A percentile compares a stretch with the other conserved stretches of the same genome.
Evolutionary conservation across 2,113 vertebrate genomes (phyloP).

Genomic region (Nyctereutes procyonoides): DNA sequence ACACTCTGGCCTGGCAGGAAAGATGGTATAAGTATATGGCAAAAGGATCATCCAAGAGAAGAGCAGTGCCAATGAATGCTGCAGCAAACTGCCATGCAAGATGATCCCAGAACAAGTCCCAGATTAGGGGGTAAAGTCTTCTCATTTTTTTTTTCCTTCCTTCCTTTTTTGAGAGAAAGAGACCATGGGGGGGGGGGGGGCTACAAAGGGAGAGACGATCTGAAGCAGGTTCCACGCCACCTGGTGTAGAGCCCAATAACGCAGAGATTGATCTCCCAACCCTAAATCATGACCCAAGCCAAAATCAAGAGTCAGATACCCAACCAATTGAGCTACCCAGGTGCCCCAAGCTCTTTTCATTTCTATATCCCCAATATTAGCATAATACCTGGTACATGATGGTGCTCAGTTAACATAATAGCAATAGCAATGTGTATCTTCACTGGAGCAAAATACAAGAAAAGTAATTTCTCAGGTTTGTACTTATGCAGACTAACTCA

Average conservation of each 20-base stretch:
- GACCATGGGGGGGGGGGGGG: no score
- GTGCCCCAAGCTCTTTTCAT: neutral
- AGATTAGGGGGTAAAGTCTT: neutral
- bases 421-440: neutral
- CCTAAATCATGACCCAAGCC: no score
- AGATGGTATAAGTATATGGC: neutral
- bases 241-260: no score
- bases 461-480: neutral
- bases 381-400: neutral
- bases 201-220: no score
- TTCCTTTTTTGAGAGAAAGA: no score
- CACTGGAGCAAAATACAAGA: neutral
- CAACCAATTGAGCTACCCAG: neutral
- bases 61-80: neutral
- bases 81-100: neutral
- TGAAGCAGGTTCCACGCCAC: no score
- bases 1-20: neutral
- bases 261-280: no score
- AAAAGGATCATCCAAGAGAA: neutral
- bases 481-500: neutral
- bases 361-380: neutral
- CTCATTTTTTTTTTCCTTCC: no score
- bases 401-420: neutral
- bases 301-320: neutral
- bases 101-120: neutral